A percentile compares a stretch with the other conserved stretches of the same genome.
Evolutionary conservation across 2,797 vertebrate species (phyloP).

Genomic region (Mus caroli): DNA sequence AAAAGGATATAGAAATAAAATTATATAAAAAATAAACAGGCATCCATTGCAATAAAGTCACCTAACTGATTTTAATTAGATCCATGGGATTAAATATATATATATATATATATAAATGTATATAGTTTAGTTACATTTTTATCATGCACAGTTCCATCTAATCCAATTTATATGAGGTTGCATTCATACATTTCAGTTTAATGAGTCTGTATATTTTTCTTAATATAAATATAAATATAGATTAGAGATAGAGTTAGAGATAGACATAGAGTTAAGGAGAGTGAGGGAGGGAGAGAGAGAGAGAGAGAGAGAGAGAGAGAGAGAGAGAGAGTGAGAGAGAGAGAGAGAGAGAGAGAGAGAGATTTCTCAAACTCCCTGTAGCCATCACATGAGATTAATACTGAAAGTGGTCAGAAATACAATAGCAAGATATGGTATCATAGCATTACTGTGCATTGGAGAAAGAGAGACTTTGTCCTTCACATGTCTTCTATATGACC

Average conservation of each 20-base stretch:
- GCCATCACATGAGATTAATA: background rate
- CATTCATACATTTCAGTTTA: constrained; percentile 44
- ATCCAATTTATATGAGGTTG: constrained; percentile 43
- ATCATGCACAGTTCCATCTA: constrained; percentile 42
- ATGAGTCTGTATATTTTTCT: background rate
- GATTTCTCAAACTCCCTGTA: constrained; percentile 17
- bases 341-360: too few species aligned
- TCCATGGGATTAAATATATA: background rate
- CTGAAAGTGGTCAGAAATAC: background rate
- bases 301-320: background rate
- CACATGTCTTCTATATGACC: background rate
- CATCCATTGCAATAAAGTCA: constrained; percentile 41
- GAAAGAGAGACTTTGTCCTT: background rate
- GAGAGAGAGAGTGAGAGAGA: too few species aligned
- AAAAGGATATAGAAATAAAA: constrained; percentile 57
- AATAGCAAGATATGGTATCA: background rate
- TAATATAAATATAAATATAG: background rate
- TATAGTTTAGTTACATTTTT: constrained; percentile 70
- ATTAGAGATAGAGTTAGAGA: too few species aligned
- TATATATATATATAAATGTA: too few species aligned
- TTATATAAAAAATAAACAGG: background rate
- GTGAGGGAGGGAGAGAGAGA: too few species aligned
- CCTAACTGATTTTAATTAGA: constrained; percentile 56
- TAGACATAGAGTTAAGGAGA: too few species aligned
- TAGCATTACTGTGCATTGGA: background rate